Evolutionary conservation across 1,140 invertebrate species (phyloP).

Genomic region (Zaprionus gabonicus): DNA sequence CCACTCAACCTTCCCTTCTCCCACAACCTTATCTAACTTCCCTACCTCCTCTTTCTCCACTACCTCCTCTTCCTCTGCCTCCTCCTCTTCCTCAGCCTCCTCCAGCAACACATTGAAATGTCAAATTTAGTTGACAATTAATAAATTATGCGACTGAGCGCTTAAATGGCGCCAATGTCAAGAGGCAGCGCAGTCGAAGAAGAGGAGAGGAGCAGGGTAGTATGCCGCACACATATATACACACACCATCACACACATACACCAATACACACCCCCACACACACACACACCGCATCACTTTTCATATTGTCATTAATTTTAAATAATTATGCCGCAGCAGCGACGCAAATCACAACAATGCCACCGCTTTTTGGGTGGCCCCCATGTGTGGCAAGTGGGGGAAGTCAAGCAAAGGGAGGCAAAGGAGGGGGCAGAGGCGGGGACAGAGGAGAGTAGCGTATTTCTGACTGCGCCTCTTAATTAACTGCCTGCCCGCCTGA

Average conservation of each 20-base stretch:
- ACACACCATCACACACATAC: background rate
- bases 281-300: constrained; percentile 56
- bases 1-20: background rate
- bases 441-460: background rate
- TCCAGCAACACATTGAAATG: constrained; percentile 72
- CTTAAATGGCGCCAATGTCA: constrained; percentile 73
- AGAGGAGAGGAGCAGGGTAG: background rate
- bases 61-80: background rate
- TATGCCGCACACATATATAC: background rate
- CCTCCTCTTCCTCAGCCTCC: background rate
- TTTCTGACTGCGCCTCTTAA: constrained; percentile 48
- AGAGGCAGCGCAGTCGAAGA: background rate
- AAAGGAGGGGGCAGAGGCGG: background rate
- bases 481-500: constrained; percentile 54
- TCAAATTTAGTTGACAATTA: constrained; percentile 83
- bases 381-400: constrained; percentile 49
- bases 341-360: constrained; percentile 71
- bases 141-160: constrained; percentile 75
- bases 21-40: background rate
- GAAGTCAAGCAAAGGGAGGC: background rate
- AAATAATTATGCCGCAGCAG: constrained; percentile 71
- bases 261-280: no score
- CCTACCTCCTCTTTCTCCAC: no score
- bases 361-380: constrained; percentile 57
- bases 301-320: constrained; percentile 81